These are phyloP conservation scores for Epicampocera succincta DNA, from an alignment of 2,888 invertebrate genomes.

Conservation along the genomic window DNA sequence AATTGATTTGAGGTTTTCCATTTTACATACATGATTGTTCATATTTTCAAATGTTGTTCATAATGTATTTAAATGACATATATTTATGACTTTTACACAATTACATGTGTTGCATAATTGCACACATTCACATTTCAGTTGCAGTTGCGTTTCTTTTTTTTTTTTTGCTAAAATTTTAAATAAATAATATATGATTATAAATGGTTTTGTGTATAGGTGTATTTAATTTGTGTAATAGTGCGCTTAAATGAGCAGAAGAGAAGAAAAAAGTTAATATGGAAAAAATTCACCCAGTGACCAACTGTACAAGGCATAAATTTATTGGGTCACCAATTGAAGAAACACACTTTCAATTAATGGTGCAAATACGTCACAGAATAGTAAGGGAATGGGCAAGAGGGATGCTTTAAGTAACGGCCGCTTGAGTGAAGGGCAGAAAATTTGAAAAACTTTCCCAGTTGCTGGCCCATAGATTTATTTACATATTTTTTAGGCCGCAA, in stretches of 20 bases:
- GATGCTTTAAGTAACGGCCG: too few relatives aligned
- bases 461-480: too few relatives aligned
- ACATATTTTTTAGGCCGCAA: too few relatives aligned
- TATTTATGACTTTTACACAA: slow-evolving; percentile 61
- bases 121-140: background rate
- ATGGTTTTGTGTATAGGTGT: slow-evolving; percentile 2
- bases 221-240: slow-evolving; percentile 1
- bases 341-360: too few relatives aligned
- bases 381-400: too few relatives aligned
- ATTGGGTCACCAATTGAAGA: too few relatives aligned
- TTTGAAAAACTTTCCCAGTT: too few relatives aligned
- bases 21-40: slow-evolving; percentile 54
- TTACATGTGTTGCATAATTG: slow-evolving; percentile 20
- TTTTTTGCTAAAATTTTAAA: slow-evolving; percentile 19
- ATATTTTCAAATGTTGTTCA: slow-evolving; percentile 37
- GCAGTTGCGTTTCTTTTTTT: background rate
- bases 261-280: background rate
- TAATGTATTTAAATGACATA: slow-evolving; percentile 57
- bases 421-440: too few relatives aligned
- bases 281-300: too few relatives aligned
- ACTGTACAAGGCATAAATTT: too few relatives aligned
- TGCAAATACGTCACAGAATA: too few relatives aligned
- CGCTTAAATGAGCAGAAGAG: slow-evolving; percentile 1
- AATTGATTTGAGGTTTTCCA: slow-evolving; percentile 62
- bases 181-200: slow-evolving; percentile 50